phyloP scores from a whole-genome alignment of 2,113 vertebrate species.

The Oreocharis arfaki region DNA sequence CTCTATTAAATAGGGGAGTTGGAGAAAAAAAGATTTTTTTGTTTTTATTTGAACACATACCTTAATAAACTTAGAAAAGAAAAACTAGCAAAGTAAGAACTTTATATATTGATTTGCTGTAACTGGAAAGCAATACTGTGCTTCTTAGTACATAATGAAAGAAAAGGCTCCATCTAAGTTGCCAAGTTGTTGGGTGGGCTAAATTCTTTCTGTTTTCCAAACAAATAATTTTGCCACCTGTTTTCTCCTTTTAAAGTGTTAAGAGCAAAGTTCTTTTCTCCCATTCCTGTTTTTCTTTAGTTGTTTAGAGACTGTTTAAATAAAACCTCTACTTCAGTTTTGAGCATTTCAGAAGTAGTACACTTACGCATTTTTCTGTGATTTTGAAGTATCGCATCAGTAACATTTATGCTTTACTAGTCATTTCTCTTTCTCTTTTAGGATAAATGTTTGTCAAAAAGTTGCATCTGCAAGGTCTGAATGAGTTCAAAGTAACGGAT shows the following conservation, averaged over 20 bases:
- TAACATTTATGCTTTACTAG: neutral
- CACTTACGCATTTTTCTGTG: neutral
- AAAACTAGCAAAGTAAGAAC: neutral
- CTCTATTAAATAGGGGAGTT: neutral
- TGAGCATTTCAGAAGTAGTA: neutral
- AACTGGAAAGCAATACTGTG: neutral
- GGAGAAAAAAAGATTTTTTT: neutral
- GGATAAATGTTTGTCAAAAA: neutral
- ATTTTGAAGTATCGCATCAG: neutral
- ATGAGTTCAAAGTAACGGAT: neutral
- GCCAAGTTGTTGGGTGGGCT: neutral
- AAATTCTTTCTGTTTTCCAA: neutral
- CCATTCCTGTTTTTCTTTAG: neutral
- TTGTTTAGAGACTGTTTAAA: neutral
- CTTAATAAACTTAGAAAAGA: neutral
- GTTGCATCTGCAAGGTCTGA: neutral
- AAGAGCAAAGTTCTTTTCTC: neutral
- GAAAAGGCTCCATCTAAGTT: neutral
- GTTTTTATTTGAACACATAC: neutral
- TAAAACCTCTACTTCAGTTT: neutral
- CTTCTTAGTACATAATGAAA: neutral
- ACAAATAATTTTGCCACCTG: neutral
- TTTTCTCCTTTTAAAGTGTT: neutral
- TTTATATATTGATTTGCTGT: neutral
- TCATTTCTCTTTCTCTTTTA: neutral